Conservation (phyloP, 2,888 invertebrate genomes). For the Dolomedes plantarius region DNA sequence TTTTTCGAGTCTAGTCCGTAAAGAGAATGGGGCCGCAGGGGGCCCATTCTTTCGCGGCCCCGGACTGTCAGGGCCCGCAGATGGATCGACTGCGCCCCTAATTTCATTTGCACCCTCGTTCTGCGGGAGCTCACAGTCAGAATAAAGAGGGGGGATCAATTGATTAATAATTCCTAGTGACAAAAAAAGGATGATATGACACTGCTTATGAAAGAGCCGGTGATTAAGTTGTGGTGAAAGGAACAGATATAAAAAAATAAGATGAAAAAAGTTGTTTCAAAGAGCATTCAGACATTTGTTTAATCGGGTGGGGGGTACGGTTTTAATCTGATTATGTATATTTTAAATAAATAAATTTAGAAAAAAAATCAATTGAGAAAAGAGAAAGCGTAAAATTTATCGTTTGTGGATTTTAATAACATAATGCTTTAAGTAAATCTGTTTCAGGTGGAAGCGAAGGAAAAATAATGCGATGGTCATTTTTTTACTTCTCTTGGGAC, state of each 20-base stretch:
- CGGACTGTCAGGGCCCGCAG: constrained; percentile 62
- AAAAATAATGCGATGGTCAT: too few species aligned
- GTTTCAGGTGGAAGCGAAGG: not conserved
- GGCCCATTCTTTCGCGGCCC: constrained; percentile 51
- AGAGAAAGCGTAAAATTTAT: not conserved
- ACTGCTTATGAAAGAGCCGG: constrained; percentile 50
- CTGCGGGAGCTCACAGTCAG: constrained; percentile 13
- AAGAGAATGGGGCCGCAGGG: constrained; percentile 54
- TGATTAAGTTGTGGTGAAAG: constrained; percentile 47
- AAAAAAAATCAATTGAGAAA: too few species aligned
- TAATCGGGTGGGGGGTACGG: constrained; percentile 1
- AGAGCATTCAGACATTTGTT: constrained; percentile 9
- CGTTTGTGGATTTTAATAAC: not conserved
- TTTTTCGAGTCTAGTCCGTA: constrained; percentile 25
- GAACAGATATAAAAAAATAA: not conserved
- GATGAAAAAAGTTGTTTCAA: not conserved
- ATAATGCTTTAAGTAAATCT: not conserved
- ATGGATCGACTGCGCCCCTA: constrained; percentile 68
- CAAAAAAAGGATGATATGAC: constrained; percentile 61
- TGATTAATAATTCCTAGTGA: constrained; percentile 65
- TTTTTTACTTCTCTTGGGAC: too few species aligned
- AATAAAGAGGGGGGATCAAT: constrained; percentile 43
- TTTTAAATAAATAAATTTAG: too few species aligned
- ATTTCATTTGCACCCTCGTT: constrained; percentile 67
- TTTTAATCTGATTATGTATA: not conserved